Base-by-base conservation (phyloP, 2,797 vertebrate species). In the Silurus aristotelis region DNA sequence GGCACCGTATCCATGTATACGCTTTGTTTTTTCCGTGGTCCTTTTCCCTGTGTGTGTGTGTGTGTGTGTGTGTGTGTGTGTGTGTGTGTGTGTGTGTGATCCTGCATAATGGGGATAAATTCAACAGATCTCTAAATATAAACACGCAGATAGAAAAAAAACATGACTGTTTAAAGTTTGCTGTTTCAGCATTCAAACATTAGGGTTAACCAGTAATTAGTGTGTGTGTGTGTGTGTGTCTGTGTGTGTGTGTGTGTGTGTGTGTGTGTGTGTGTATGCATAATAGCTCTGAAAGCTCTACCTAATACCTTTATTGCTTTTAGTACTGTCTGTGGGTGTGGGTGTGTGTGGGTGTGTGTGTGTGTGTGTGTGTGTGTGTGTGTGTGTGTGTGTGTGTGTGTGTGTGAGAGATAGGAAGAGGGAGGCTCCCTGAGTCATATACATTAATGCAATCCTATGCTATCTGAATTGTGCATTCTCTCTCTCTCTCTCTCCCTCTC, bases 221-320 rank as follows among this genome's bases (percentile, higher is more conserved):
- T 67, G 64, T 67, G 64, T 67, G 64, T 67, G 64, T 61, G 60
- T 61, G 60, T 61, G 58, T 61, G 58, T 61, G 58, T 61, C 19
- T 61, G 58, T 58, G 56, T 58, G 56, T 58, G 56, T 58, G 56
- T 58, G 56, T 58, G 56, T 58, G 56, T 52, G 48, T 52, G 48
- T 52, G 48, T 52, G 6, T 52, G 48, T 52, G 48, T 52, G 48
- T 52, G 48, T 52, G 48, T 52, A 52, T 52, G 48, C 9, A 52
- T 52, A 52, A 52, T 52, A 52, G 64, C 20, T 61, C 5, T 22
- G 60, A 61, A 61, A 61, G 17, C 60, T 20, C 60, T 19, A 13
- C 15, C 58, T 61, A 61, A 61, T 61, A 61, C 17, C 60, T 1
- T 61, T 61, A 61, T 61, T 61, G 60, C 60, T 61, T 61, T 61